phyloP scores from a whole-genome alignment of 2,113 vertebrate genomes.

The Natator depressus region DNA sequence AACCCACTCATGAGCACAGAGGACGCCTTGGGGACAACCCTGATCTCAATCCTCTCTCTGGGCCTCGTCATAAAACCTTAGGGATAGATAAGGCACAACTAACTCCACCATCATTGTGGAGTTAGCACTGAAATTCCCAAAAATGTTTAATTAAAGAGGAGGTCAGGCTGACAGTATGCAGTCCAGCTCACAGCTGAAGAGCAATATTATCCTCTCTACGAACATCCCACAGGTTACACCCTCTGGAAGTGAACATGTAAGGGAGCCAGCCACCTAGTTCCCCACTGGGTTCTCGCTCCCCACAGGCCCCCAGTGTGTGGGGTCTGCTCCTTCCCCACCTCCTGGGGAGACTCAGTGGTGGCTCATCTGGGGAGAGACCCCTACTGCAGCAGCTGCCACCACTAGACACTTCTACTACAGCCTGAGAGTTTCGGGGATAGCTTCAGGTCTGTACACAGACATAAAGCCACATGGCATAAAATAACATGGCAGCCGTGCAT shows the following conservation, averaged over 20 bases:
- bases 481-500: background rate
- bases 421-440: background rate
- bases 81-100: background rate
- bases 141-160: background rate
- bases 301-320: background rate
- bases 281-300: background rate
- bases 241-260: background rate
- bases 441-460: background rate
- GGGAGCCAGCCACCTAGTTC: background rate
- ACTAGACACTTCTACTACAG: background rate
- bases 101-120: background rate
- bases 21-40: background rate
- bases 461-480: background rate
- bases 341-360: background rate
- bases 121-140: background rate
- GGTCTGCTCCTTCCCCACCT: background rate
- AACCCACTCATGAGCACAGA: background rate
- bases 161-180: too few species aligned
- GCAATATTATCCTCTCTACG: background rate
- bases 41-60: background rate
- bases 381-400: background rate
- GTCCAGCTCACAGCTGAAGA: background rate
- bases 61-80: background rate
- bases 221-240: background rate
- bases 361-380: background rate